Base-by-base conservation (phyloP, 1,140 invertebrate species). In the Calycopis cecrops region DNA sequence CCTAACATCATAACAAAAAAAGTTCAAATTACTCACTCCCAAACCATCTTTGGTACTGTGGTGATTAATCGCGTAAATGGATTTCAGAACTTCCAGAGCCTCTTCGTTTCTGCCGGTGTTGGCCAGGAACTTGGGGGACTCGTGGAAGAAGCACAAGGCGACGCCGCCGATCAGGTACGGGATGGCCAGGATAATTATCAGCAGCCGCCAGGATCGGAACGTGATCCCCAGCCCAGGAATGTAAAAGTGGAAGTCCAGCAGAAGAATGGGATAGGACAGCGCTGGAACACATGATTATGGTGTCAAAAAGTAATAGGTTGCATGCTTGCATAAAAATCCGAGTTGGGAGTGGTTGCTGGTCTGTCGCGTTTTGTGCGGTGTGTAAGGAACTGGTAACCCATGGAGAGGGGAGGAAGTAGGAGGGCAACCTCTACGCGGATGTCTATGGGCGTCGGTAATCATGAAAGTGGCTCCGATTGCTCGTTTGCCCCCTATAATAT, bases 41-140 rank as follows among this genome's bases (percentile, higher is more conserved):
- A 72, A 79, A n/a, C 69, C 71, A 1, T 79, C 65, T 40, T 67
- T 71, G 1, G 60, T 53, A 6, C 52, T 28, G 7, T 67, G 57
- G 53, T 82, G 67, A 21, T 91, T 92, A 4, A 90, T 71, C 0
- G 78, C 63, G 57, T 91, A 89, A 28, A 92, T 91, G 17, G 70
- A 76, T 56, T 83, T 85, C 61, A 92, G 75, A 1, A 92, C 86
- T 2, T 85, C 78, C 12, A 92, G 66, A 6, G 91, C 88, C 51
- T 92, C 89, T 0, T 90, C 79, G n/a, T 87, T 75, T 28, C 87
- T 80, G 60, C 90, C 90, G 68, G 81, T 80, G 28, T 88, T 76
- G 1, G 92, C 85, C 0, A 93, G 78, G 73, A 91, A 94, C 65
- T 93, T 92, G 0, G 93, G 93, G 63, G 92, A 93, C 70, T 94